Percentiles rank a stretch among this genome's conserved stretches.
These are phyloP conservation scores for Maniola jurtina DNA, from an alignment of 1,140 invertebrate species.

Conservation along the genomic window DNA sequence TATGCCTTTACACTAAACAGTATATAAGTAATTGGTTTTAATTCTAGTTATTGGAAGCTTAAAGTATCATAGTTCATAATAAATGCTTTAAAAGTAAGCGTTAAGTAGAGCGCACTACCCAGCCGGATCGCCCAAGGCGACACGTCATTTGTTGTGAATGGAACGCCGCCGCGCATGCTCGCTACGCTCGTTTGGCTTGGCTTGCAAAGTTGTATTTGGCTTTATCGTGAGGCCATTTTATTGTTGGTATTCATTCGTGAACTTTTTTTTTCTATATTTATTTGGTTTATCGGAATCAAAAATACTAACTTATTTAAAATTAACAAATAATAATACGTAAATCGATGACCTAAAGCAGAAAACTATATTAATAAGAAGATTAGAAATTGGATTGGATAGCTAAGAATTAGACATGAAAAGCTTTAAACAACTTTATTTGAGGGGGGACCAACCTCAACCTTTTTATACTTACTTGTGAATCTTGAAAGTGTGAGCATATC, in stretches of 20 bases:
- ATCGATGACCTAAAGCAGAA: too few relatives aligned
- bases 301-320: too few relatives aligned
- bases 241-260: background rate
- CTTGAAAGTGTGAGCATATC: too few relatives aligned
- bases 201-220: slow-evolving; percentile 33
- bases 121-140: slow-evolving; percentile 43
- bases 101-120: slow-evolving; percentile 37
- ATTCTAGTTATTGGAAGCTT: background rate
- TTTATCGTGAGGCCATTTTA: slow-evolving; percentile 24
- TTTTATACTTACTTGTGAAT: background rate
- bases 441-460: too few relatives aligned
- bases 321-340: too few relatives aligned
- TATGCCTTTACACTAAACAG: background rate
- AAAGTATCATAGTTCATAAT: background rate
- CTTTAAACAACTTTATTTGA: too few relatives aligned
- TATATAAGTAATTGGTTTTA: background rate
- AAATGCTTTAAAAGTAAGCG: slow-evolving; percentile 17
- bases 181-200: slow-evolving; percentile 42
- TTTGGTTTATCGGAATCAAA: too few relatives aligned
- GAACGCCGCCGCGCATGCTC: slow-evolving; percentile 58
- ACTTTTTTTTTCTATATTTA: too few relatives aligned
- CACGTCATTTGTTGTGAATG: slow-evolving; percentile 62
- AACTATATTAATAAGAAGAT: too few relatives aligned
- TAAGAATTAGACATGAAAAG: too few relatives aligned
- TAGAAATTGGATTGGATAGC: too few relatives aligned